Percentiles rank a stretch among this genome's conserved stretches.
Conservation (phyloP, 2,797 vertebrate genomes). For the Bovichtus variegatus region DNA sequence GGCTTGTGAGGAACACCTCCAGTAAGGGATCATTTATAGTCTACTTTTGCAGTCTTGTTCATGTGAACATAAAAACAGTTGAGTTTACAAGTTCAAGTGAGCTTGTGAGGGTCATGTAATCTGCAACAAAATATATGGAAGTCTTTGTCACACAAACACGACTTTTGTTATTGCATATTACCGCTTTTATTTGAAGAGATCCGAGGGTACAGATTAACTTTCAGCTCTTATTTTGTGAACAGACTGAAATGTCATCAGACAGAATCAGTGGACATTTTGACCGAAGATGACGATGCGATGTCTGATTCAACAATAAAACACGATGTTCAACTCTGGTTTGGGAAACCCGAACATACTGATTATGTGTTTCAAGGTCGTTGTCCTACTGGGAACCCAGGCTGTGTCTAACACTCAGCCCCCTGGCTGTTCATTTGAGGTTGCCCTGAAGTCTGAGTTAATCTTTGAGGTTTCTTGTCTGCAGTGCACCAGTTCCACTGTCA, state of each 20-base stretch:
- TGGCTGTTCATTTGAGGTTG: conserved; percentile 21
- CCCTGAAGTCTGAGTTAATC: conserved; percentile 16
- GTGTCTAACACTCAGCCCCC: background rate
- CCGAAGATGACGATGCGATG: background rate
- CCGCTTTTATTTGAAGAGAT: background rate
- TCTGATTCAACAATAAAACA: background rate
- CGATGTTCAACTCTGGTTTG: background rate
- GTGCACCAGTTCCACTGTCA: conserved; percentile 21
- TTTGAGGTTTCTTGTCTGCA: conserved; percentile 26
- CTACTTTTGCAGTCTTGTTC: conserved; percentile 1
- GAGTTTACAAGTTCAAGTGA: background rate
- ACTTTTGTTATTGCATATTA: background rate
- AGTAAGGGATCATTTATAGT: conserved; percentile 2
- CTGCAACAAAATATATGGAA: background rate
- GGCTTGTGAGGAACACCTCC: conserved; percentile 11
- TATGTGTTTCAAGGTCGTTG: background rate
- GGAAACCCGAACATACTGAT: background rate
- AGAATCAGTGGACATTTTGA: background rate
- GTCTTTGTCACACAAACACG: background rate
- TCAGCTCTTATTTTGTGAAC: background rate
- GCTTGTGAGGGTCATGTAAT: background rate
- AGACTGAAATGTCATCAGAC: background rate
- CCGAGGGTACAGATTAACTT: background rate
- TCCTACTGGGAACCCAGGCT: background rate
- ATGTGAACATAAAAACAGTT: background rate